Conservation (phyloP, 1,140 invertebrate genomes). For the Drosophila ficusphila region DNA sequence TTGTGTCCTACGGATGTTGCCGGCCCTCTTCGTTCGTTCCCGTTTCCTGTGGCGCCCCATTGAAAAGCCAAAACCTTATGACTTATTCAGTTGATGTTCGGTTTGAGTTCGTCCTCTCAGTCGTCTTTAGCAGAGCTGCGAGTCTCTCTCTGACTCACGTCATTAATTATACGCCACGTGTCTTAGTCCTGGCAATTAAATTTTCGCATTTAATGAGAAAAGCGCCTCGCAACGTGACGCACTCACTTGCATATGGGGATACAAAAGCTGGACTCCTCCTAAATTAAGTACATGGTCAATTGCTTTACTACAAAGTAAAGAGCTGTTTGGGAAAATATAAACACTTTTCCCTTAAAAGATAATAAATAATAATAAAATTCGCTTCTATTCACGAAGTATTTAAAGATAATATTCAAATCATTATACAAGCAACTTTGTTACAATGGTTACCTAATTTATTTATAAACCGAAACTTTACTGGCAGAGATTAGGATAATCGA, state of each 20-base stretch:
- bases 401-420: too few relatives aligned
- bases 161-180: constrained; percentile 79
- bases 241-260: constrained; percentile 24
- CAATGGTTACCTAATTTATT: too few relatives aligned
- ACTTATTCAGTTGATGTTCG: constrained; percentile 75
- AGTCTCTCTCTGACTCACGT: constrained; percentile 42
- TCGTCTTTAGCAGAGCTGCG: not conserved
- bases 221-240: constrained; percentile 49
- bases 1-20: constrained; percentile 56
- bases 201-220: constrained; percentile 78
- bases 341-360: too few relatives aligned
- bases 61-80: constrained; percentile 69
- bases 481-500: too few relatives aligned
- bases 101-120: constrained; percentile 10
- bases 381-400: not conserved
- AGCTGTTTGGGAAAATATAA: too few relatives aligned
- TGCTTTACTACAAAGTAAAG: not conserved
- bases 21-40: constrained; percentile 5
- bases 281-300: constrained; percentile 8
- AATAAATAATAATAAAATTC: too few relatives aligned
- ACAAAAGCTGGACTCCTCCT: not conserved
- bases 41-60: not conserved
- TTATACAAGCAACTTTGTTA: too few relatives aligned
- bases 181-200: constrained; percentile 71
- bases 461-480: not conserved